Evolutionary conservation across 2,888 invertebrate genomes (phyloP), one percentile per base, ranked within the genome.

Genomic region (Stramonita haemastoma): DNA sequence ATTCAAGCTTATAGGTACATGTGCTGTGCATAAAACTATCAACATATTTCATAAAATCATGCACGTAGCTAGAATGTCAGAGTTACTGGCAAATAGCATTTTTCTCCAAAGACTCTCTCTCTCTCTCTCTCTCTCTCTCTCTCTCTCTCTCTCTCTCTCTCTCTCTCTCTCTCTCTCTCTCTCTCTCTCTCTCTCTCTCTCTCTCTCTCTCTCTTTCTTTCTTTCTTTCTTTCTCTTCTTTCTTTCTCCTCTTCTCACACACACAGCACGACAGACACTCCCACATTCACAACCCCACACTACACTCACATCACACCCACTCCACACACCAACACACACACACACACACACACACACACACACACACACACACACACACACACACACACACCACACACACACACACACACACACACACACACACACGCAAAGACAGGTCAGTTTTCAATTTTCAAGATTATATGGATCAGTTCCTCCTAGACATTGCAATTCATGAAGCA

Each of bases 321-420:
- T 46, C 8, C 46, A 46, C 46, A 46, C 46, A 46, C 46, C 2
- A 2, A 46, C 46, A 46, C 46, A 46, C 46, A 46, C 46, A 46
- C 46, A 46, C 46, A 46, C 46, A 46, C 46, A 46, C 46, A 46
- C n/a, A n/a, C 26, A 73, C 73, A 73, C 73, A 73, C 73, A 73
- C n/a, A 73, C 70, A 73, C n/a, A 73, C 73, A 73, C 73, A 73
- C 73, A n/a, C n/a, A 73, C 73, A 60, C 60, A 60, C 60, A 60
- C 60, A 60, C 4, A 60, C 60, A 60, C 60, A 73, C 73, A 73
- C 73, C 73, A 73, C 73, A 73, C 73, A 73, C 73, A 73, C 29
- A 73, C 73, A 73, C 73, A 73, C 73, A 73, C 73, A 73, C 73
- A 73, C 73, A 8, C 73, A 26, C 5, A 29, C n/a, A 73, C 29